Conservation (phyloP, 2,888 invertebrate species). For the Penaeus monodon region DNA sequence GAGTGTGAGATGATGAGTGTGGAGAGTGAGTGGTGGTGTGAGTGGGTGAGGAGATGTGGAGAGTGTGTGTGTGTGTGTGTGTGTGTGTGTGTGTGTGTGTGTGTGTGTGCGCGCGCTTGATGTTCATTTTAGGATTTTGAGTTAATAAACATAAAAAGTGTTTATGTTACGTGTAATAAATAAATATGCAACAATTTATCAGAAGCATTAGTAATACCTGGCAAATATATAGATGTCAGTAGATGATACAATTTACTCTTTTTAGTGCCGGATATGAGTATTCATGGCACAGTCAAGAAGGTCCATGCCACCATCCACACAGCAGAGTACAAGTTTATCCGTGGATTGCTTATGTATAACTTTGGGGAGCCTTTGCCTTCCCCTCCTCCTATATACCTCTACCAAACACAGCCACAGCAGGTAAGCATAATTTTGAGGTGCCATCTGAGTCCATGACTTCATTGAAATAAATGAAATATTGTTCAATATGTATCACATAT, state of each 20-base stretch:
- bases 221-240: not conserved
- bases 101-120: no score
- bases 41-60: no score
- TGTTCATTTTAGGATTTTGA: no score
- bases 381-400: conserved; percentile 31
- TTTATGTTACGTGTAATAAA: not conserved
- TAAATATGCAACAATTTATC: not conserved
- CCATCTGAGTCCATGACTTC: not conserved
- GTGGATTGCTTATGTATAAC: conserved; percentile 89
- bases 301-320: conserved; percentile 86
- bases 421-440: not conserved
- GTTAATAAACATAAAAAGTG: no score
- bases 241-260: conserved; percentile 10
- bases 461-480: no score
- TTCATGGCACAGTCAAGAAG: conserved; percentile 87
- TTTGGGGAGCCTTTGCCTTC: conserved; percentile 83
- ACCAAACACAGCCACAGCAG: conserved; percentile 40
- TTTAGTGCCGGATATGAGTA: conserved; percentile 83
- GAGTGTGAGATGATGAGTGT: no score
- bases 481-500: no score
- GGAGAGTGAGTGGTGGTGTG: no score
- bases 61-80: no score
- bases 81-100: no score
- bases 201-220: not conserved
- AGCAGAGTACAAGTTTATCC: conserved; percentile 87